phyloP scores from a whole-genome alignment of 2,797 vertebrate species.

The Periophthalmus magnuspinnatus region DNA sequence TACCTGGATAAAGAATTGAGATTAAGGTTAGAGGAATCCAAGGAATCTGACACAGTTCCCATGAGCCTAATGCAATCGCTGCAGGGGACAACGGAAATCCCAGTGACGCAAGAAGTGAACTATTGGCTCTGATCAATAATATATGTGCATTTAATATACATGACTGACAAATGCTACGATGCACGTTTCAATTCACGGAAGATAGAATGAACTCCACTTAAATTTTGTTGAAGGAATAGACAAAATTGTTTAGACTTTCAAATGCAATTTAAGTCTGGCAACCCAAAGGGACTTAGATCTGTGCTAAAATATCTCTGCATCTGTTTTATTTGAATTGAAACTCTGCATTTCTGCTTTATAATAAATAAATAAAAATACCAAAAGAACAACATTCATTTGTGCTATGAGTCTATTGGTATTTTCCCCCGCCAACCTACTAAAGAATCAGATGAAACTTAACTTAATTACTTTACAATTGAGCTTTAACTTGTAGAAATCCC shows the following conservation, averaged over 20 bases:
- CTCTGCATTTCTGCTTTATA: no score
- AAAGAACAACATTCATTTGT: not conserved
- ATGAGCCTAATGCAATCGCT: slow-evolving; percentile 20
- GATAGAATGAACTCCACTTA: not conserved
- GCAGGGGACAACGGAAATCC: slow-evolving; percentile 13
- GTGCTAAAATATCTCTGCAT: no score
- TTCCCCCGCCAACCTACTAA: not conserved
- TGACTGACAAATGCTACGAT: slow-evolving; percentile 2
- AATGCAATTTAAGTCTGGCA: not conserved
- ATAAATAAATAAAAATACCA: no score
- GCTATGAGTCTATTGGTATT: not conserved
- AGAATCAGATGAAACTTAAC: no score
- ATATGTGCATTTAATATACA: not conserved
- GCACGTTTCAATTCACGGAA: not conserved
- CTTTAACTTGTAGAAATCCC: no score
- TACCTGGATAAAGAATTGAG: slow-evolving; percentile 37
- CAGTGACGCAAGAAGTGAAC: slow-evolving; percentile 13
- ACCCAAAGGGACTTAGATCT: no score
- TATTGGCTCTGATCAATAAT: not conserved
- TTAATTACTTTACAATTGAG: not conserved
- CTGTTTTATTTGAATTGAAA: no score
- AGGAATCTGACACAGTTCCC: slow-evolving; percentile 16
- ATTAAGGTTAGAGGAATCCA: slow-evolving; percentile 17
- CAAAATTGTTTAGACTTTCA: not conserved
- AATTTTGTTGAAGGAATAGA: not conserved